These are phyloP conservation scores for Onychostoma macrolepis DNA, from an alignment of 2,113 vertebrate species.

Conservation along the genomic window DNA sequence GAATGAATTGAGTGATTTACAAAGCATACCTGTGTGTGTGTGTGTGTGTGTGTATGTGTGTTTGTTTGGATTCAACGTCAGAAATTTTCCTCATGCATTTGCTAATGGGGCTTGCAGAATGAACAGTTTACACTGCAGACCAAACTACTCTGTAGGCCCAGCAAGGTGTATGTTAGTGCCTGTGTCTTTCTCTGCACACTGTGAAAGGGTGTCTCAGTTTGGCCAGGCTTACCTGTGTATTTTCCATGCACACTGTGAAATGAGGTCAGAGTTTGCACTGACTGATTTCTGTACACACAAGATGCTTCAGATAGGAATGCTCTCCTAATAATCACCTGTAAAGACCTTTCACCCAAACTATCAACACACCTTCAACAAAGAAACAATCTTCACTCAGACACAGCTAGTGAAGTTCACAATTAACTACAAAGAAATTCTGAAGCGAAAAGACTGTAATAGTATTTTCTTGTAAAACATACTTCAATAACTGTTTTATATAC, in stretches of 20 bases:
- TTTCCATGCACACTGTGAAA: conserved; percentile 47
- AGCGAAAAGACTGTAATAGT: neutral
- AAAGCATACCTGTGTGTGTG: conserved; percentile 28
- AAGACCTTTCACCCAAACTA: neutral
- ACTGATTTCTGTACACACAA: conserved; percentile 42
- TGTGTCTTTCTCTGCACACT: conserved; percentile 48
- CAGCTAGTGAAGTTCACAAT: neutral
- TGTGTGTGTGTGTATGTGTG: conserved; percentile 24
- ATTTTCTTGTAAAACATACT: neutral
- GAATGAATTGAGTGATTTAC: conserved; percentile 28
- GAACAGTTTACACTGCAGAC: neutral
- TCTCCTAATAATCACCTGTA: neutral
- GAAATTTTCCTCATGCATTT: conserved; percentile 46
- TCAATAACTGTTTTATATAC: neutral
- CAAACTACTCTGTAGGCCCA: conserved; percentile 25
- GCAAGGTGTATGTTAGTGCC: conserved; percentile 34
- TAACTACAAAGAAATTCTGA: neutral
- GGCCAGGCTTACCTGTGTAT: conserved; percentile 31
- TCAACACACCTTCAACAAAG: neutral
- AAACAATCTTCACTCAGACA: neutral
- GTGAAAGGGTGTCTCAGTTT: conserved; percentile 47
- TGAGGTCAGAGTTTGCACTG: conserved; percentile 41
- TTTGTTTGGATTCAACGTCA: conserved; percentile 32
- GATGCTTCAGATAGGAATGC: neutral
- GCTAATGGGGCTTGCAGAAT: conserved; percentile 43